Evolutionary conservation across 1,140 invertebrate genomes (phyloP), one percentile per base, ranked within the genome.

Genomic region (Galleria mellonella): DNA sequence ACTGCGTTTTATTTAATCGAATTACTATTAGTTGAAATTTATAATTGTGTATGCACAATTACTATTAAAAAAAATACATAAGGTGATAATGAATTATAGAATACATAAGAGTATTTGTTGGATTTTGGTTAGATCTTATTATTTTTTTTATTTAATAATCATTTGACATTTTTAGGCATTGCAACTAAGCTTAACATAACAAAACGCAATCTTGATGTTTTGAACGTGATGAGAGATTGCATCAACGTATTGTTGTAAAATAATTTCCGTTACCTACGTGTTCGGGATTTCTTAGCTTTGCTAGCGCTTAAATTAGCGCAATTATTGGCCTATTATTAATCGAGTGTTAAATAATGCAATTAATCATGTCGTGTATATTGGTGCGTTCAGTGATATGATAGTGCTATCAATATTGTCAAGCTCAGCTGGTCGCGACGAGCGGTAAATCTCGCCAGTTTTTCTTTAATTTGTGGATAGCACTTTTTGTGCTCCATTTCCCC

Each of bases 361-460:
- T n/a, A n/a, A n/a, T n/a, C n/a, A n/a, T n/a, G n/a, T n/a, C n/a
- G n/a, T n/a, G n/a, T n/a, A n/a, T n/a, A n/a, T n/a, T n/a, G n/a
- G n/a, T n/a, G n/a, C n/a, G n/a, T 9, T 4, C 14, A 27, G 23
- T 43, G 30, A 31, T 36, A 33, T 44, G 42, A 44, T 66, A 71
- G 73, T 84, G 77, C 74, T 84, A 84, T 75, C 69, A 15, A 17
- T 37, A 62, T 75, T 72, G 71, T 82, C 77, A 77, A 81, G 78
- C 73, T 83, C 82, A 85, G 82, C 82, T 85, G 82, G 64, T 70
- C 45, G 55, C 61, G 59, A 67, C 59, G 77, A 85, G 78, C 76
- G 78, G 82, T 83, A 83, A 79, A 77, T 76, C 75, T 77, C 64
- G 60, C 74, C 59, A 77, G 66, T 76, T 83, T 83, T 79, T 81